Base-by-base conservation (phyloP, 2,113 vertebrate genomes). In the Gulo gulo region DNA sequence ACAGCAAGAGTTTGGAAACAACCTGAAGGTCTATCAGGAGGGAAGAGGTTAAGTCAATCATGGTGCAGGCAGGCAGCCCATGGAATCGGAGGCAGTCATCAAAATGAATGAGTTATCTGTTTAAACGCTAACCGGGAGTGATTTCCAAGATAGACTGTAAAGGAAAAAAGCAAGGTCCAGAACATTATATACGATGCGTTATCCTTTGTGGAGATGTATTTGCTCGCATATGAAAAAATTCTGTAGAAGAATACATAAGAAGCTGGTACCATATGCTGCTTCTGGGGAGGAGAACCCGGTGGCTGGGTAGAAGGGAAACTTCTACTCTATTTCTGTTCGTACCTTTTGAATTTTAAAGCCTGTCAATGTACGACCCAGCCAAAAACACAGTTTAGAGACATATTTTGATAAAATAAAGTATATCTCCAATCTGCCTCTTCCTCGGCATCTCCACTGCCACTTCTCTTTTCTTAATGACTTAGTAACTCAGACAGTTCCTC, bases 301-400 rank as follows among this genome's bases (percentile, higher is more conserved):
- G 69, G 29, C 34, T 92, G 31, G 15, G 55, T 67, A 57, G 59
- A 94, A 78, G 14, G 29, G 1, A 83, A 94, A 96, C 47, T 80
- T 90, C 69, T 65, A 63, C 8, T 45, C 10, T 57, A 29, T 81
- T 83, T 65, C 45, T 36, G 82, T 92, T 76, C 52, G 39, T 67
- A 81, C n/a, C 76, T 96, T 95, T 84, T 65, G 61, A 84, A 79
- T 92, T 84, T 96, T 84, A 36, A 92, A 65, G 86, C 80, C 36
- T n/a, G 45, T 84, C 31, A 45, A 65, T 57, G 36, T 65, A 63
- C 78, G 84, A 71, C 26, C 31, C 42, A 88, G 36, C 15, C 13
- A 50, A 78, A 83, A 73, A 67, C 59, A 16, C 0, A 2, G 42
- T 81, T 61, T 83, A 74, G 63, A 78, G 59, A 55, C 21, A 83